Conservation (phyloP, 2,113 vertebrate species). For the Dolichallabes microphthalmus region DNA sequence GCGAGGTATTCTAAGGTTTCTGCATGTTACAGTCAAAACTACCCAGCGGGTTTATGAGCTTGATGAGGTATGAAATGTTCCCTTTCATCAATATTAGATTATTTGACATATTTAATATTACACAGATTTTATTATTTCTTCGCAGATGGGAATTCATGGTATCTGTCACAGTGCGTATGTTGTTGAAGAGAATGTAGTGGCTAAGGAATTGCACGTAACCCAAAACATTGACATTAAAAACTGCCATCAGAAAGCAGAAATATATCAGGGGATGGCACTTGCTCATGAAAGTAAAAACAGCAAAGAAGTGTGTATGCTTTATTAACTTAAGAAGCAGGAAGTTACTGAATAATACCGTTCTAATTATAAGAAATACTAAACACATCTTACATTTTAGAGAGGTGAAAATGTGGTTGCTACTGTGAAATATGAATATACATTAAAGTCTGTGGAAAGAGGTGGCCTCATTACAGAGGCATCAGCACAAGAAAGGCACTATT, state of each 20-base stretch:
- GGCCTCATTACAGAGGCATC: slow-evolving; percentile 67
- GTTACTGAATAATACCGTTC: not conserved
- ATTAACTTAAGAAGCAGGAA: not conserved
- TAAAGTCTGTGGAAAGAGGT: slow-evolving; percentile 63
- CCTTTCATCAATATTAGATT: not conserved
- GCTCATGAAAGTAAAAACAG: slow-evolving; percentile 59
- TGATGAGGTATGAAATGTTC: slow-evolving; percentile 63
- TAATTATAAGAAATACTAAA: not conserved
- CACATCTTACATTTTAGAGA: slow-evolving; percentile 59
- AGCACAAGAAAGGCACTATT: slow-evolving; percentile 65
- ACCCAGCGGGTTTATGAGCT: slow-evolving; percentile 70
- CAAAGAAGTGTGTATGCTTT: slow-evolving; percentile 60
- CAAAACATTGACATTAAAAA: slow-evolving; percentile 65
- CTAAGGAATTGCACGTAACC: slow-evolving; percentile 63
- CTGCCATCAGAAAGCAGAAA: slow-evolving; percentile 66
- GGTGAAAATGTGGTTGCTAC: slow-evolving; percentile 63
- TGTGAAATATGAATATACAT: slow-evolving; percentile 66
- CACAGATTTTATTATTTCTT: slow-evolving; percentile 1
- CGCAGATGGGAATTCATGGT: slow-evolving; percentile 71
- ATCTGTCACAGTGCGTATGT: slow-evolving; percentile 68
- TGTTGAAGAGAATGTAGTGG: slow-evolving; percentile 54
- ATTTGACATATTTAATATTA: not conserved
- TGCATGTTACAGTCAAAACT: slow-evolving; percentile 74
- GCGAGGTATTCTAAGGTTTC: slow-evolving; percentile 71
- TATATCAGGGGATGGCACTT: slow-evolving; percentile 65